Evolutionary conservation across 2,113 vertebrate species (phyloP), one percentile per base, ranked within the genome.

Genomic region (Corythornis vintsioides): DNA sequence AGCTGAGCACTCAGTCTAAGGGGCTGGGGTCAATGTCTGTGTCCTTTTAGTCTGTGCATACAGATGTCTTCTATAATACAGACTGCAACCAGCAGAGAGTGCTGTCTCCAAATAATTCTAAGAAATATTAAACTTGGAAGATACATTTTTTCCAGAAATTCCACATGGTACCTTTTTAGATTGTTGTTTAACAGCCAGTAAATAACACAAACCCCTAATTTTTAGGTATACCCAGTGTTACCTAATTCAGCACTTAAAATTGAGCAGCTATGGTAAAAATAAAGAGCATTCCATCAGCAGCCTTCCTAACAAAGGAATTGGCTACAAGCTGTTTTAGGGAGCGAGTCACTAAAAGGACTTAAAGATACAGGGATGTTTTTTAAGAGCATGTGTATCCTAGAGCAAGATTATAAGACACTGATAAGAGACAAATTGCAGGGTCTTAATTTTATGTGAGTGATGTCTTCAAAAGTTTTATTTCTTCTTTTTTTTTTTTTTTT

Each of bases 51-150:
- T 70, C 40, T 42, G 6, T 0, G 0, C 16, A 13, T 24, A 4
- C 7, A 4, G 26, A 24, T 28, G 33, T 29, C 43, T 26, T 40
- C 29, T 78, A 45, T 88, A 47, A 38, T 76, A 83, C 55, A 7
- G 6, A 6, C 12, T 17, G 40, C 43, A 59, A 70, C 74, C 97
- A 96, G 89, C 80, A 98, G 97, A 83, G 96, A 64, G 96, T 48
- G 67, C 87, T 78, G 66, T 69, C 73, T 64, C n/a, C 73, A 7
- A 87, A 64, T 40, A 21, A 10, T 78, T 21, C 35, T 42, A 3
- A 19, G 38, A n/a, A 77, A 67, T 10, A 1, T 13, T 33, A 6
- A 33, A 13, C 9, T 50, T 11, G 1, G 14, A 29, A 63, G 33
- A 35, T 50, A 0, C 14, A 13, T 38, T 38, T 50, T 86, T 80